These are phyloP conservation scores for Ctenomys sociabilis DNA, from an alignment of 2,113 vertebrate genomes.

Conservation along the genomic window DNA sequence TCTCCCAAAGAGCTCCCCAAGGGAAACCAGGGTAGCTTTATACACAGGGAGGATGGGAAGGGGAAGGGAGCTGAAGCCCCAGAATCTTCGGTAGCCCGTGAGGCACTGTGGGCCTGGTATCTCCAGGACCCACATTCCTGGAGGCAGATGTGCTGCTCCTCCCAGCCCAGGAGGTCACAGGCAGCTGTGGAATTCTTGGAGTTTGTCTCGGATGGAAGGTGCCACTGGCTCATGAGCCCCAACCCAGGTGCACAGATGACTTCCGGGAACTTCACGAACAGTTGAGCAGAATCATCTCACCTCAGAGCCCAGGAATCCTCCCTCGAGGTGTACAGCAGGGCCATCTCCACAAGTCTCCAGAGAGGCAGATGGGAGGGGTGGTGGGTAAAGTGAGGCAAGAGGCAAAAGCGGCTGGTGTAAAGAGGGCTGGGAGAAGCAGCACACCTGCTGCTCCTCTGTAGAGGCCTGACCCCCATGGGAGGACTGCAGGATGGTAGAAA, in stretches of 20 bases:
- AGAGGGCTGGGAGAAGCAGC: fast-evolving
- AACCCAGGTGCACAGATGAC: not conserved
- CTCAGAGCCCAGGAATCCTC: slow-evolving; percentile 36
- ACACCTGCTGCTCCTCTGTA: fast-evolving
- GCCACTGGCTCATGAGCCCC: not conserved
- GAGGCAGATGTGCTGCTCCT: slow-evolving; percentile 64
- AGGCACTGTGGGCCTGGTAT: not conserved
- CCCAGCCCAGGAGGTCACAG: slow-evolving; percentile 19
- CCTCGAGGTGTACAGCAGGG: not conserved
- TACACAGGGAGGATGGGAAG: not conserved
- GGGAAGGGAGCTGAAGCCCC: not conserved
- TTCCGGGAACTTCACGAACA: not conserved
- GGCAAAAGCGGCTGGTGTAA: not conserved
- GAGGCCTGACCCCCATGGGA: not conserved
- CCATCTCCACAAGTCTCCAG: not conserved
- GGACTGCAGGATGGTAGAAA: fast-evolving
- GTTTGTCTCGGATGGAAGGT: slow-evolving; percentile 66
- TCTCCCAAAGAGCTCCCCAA: not conserved
- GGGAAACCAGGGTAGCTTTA: not conserved
- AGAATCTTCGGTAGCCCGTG: not conserved
- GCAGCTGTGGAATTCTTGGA: slow-evolving; percentile 69
- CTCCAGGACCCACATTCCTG: slow-evolving; percentile 67
- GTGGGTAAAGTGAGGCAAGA: not conserved
- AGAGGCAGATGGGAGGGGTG: not conserved
- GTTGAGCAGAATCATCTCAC: slow-evolving; percentile 13